phyloP scores from a whole-genome alignment of 2,888 invertebrate genomes.

The Drosophila recens region DNA sequence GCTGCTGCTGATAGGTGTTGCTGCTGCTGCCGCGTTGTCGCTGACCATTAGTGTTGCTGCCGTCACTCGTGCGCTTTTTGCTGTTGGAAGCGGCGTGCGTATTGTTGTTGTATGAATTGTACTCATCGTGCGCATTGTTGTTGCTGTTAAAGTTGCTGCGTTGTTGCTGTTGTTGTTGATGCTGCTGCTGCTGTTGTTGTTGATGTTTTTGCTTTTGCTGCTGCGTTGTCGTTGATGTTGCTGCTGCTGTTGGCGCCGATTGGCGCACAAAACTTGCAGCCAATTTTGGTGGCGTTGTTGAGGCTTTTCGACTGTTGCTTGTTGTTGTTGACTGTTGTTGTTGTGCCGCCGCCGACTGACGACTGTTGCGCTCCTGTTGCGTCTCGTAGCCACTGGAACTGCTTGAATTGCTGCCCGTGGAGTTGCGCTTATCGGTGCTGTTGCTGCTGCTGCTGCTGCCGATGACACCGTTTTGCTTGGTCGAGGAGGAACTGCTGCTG shows the following conservation, averaged over 20 bases:
- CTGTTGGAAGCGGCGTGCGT: conserved; percentile 70
- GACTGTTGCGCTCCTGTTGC: conserved; percentile 60
- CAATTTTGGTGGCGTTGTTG: conserved; percentile 71
- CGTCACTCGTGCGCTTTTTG: conserved; percentile 68
- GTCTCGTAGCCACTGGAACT: conserved; percentile 68
- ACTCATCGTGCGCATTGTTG: conserved; percentile 61
- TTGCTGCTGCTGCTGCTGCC: background rate
- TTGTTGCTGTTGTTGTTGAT: conserved; percentile 42
- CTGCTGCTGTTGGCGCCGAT: conserved; percentile 33
- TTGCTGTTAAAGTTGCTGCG: conserved; percentile 41
- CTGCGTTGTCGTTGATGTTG: conserved; percentile 38
- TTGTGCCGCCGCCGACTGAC: conserved; percentile 17
- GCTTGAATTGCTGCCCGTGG: conserved; percentile 72
- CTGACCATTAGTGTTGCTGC: conserved; percentile 51
- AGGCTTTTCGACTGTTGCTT: conserved; percentile 53
- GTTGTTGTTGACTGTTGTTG: conserved; percentile 28
- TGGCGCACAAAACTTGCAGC: conserved; percentile 64
- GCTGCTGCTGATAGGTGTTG: conserved; percentile 51
- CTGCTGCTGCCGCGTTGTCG: conserved; percentile 43
- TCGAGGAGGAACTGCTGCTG: conserved; percentile 50
- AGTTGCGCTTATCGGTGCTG: conserved; percentile 71
- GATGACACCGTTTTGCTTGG: conserved; percentile 38
- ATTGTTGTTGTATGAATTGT: conserved; percentile 64
- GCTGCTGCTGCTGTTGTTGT: conserved; percentile 38
- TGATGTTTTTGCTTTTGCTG: conserved; percentile 35